Conservation (phyloP, 2,797 vertebrate genomes). For the Silurus aristotelis region DNA sequence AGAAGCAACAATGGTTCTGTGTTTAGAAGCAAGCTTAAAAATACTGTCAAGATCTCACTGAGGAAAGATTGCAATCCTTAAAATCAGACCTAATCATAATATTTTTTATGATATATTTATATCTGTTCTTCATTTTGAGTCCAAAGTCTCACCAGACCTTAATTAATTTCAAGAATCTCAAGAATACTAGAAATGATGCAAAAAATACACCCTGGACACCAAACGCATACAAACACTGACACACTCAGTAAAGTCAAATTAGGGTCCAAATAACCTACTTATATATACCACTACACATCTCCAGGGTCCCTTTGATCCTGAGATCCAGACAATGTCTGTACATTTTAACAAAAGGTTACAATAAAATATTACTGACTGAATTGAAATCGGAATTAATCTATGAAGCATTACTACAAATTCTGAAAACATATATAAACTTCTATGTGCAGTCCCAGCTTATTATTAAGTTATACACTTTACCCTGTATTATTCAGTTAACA, state of each 20-base stretch:
- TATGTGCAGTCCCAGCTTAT: background rate
- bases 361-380: background rate
- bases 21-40: background rate
- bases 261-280: background rate
- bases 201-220: background rate
- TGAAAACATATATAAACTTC: background rate
- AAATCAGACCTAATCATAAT: background rate
- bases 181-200: background rate
- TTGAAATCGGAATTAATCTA: background rate
- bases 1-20: background rate
- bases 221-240: background rate
- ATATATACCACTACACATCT: background rate
- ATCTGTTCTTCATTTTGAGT: background rate
- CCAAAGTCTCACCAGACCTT: background rate
- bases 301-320: background rate
- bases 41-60: background rate
- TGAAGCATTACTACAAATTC: background rate
- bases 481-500: background rate
- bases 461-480: background rate
- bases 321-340: background rate
- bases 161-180: background rate
- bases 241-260: background rate
- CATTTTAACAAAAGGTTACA: background rate
- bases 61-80: background rate
- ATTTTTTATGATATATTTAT: background rate